Conservation (phyloP, 2,113 vertebrate species). For the Terrapene triunguis region DNA sequence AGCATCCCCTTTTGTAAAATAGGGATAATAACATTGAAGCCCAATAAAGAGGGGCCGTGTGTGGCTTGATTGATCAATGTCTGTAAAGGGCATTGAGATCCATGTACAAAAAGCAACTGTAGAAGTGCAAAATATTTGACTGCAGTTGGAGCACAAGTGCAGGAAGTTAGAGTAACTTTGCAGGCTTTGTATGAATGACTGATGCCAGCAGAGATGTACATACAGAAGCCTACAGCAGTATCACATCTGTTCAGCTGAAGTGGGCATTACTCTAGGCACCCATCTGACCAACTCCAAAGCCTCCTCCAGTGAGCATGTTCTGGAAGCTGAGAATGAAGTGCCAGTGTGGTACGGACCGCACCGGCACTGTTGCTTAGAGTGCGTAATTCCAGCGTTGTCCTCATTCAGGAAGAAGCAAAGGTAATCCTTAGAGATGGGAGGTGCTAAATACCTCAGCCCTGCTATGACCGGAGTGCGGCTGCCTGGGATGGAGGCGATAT, state of each 20-base stretch:
- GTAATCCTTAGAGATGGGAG: not conserved
- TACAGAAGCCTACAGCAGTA: not conserved
- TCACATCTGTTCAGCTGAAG: not conserved
- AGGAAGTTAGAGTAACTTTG: not conserved
- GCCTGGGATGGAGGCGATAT: not conserved
- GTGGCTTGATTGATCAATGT: not conserved
- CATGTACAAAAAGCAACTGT: fast-evolving
- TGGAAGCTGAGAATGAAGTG: conserved; percentile 28
- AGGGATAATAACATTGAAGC: not conserved
- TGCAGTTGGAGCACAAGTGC: not conserved
- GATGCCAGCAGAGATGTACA: not conserved
- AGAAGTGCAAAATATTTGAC: not conserved
- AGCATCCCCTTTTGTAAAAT: not conserved
- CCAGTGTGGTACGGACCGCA: conserved; percentile 6
- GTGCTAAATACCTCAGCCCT: not conserved
- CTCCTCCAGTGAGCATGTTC: conserved; percentile 15
- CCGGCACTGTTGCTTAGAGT: not conserved
- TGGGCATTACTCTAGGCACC: conserved; percentile 25
- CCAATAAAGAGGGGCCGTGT: not conserved
- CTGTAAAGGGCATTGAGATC: not conserved
- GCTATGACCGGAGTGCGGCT: not conserved
- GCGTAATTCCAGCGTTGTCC: not conserved
- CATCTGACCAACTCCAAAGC: conserved; percentile 43
- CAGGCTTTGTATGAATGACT: not conserved
- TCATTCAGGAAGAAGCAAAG: not conserved